A percentile compares a stretch with the other conserved stretches of the same genome.
Conservation (phyloP, 2,888 invertebrate genomes). For the Cordylochernes scorpioides region DNA sequence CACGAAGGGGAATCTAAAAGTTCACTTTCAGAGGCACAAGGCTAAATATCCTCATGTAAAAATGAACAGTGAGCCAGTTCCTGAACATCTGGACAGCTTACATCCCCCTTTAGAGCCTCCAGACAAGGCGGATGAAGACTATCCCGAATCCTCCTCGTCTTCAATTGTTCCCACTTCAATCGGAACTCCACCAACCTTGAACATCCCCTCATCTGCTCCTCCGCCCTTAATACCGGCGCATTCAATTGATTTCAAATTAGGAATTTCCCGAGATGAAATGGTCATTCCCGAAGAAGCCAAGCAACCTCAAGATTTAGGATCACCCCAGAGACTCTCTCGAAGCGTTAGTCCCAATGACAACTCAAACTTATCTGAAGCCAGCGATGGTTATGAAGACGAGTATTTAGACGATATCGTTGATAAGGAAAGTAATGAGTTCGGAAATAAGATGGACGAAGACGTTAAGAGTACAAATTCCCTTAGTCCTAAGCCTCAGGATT, state of each 20-base stretch:
- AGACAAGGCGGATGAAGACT: too few species aligned
- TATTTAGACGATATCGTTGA: slow-evolving; percentile 4
- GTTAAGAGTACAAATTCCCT: background rate
- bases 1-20: slow-evolving; percentile 96
- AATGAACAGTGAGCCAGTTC: slow-evolving; percentile 87
- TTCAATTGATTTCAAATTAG: too few species aligned
- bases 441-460: slow-evolving; percentile 5
- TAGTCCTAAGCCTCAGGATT: too few species aligned
- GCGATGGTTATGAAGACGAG: slow-evolving; percentile 1
- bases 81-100: slow-evolving; percentile 82
- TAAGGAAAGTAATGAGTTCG: slow-evolving; percentile 4
- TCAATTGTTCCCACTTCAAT: too few species aligned
- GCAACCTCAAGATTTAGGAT: background rate
- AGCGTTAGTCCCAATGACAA: slow-evolving; percentile 3
- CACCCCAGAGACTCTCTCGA: background rate
- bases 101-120: slow-evolving; percentile 43
- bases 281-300: too few species aligned
- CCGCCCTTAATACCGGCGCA: too few species aligned
- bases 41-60: slow-evolving; percentile 63
- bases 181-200: too few species aligned
- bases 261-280: too few species aligned
- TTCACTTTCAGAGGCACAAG: slow-evolving; percentile 88
- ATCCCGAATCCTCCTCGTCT: too few species aligned
- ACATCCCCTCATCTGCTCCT: too few species aligned
- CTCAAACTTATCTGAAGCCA: slow-evolving; percentile 2